Evolutionary conservation across 2,888 invertebrate genomes (phyloP).

Genomic region (Busseola fusca): DNA sequence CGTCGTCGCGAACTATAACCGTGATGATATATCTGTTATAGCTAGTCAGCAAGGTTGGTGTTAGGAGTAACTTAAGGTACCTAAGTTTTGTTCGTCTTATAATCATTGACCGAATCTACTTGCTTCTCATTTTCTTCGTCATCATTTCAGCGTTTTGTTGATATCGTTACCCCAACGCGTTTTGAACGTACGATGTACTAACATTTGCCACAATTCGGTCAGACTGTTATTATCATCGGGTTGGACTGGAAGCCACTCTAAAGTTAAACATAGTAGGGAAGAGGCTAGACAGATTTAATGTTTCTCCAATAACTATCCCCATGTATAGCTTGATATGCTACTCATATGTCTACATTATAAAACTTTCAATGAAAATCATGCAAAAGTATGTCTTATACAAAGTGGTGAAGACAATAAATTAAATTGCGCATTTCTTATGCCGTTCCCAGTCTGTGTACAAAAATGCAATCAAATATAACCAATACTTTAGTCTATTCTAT

Average conservation of each 20-base stretch:
- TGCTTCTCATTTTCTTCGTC: background rate
- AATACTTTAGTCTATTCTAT: too few relatives aligned
- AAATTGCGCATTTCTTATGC: too few relatives aligned
- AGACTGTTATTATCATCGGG: background rate
- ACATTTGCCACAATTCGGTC: background rate
- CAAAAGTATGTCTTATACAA: background rate
- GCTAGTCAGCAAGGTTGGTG: too few relatives aligned
- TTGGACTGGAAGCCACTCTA: background rate
- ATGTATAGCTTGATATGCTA: background rate
- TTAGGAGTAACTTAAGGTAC: accelerated
- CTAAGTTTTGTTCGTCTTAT: background rate
- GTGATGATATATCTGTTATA: background rate
- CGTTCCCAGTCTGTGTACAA: too few relatives aligned
- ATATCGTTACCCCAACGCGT: too few relatives aligned
- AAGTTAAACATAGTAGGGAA: background rate
- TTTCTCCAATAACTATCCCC: too few relatives aligned
- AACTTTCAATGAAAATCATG: background rate
- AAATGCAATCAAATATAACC: too few relatives aligned
- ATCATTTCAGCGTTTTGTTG: background rate
- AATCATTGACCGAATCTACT: background rate
- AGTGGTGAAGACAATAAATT: too few relatives aligned
- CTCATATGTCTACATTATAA: background rate
- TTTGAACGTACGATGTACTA: background rate
- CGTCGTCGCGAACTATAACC: background rate
- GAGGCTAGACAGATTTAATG: background rate